Percentiles rank a stretch among this genome's conserved stretches.
Evolutionary conservation across 1,140 invertebrate species (phyloP).

Genomic region (Ostrea edulis): DNA sequence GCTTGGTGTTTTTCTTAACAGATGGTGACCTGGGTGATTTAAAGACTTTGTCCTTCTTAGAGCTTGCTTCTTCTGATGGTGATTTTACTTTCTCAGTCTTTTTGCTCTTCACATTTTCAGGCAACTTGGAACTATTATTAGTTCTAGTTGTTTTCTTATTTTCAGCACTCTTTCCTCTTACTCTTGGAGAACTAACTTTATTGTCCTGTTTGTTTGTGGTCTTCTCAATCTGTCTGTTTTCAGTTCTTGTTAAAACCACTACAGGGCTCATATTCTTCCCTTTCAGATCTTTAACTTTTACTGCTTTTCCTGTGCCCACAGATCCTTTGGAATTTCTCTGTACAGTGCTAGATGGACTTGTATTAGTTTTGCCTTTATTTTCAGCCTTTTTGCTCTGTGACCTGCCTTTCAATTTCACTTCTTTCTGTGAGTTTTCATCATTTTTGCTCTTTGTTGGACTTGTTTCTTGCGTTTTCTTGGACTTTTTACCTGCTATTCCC

Average conservation of each 20-base stretch:
- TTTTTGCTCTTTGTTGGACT: neutral
- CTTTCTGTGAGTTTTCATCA: neutral
- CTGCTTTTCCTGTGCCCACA: neutral
- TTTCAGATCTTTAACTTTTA: neutral
- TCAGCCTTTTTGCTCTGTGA: neutral
- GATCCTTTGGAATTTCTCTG: neutral
- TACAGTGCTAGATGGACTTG: neutral
- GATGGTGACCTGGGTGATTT: neutral
- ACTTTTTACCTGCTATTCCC: neutral
- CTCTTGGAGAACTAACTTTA: conserved; percentile 15
- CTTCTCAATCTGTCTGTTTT: neutral
- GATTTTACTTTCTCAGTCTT: neutral
- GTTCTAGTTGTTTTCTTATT: conserved; percentile 22
- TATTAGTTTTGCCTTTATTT: neutral
- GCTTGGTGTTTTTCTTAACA: neutral
- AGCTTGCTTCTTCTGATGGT: neutral
- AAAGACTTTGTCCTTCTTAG: neutral
- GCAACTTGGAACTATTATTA: neutral
- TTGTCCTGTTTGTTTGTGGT: conserved; percentile 1
- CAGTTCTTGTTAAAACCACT: conserved; percentile 10
- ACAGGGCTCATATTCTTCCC: neutral
- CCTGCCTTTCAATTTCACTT: neutral
- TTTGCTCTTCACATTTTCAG: neutral
- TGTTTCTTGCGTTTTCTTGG: neutral
- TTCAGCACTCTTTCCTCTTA: neutral